A percentile compares a stretch with the other conserved stretches of the same genome.
Evolutionary conservation across 2,797 vertebrate genomes (phyloP).

Genomic region (Catamblyrhynchus diadema): DNA sequence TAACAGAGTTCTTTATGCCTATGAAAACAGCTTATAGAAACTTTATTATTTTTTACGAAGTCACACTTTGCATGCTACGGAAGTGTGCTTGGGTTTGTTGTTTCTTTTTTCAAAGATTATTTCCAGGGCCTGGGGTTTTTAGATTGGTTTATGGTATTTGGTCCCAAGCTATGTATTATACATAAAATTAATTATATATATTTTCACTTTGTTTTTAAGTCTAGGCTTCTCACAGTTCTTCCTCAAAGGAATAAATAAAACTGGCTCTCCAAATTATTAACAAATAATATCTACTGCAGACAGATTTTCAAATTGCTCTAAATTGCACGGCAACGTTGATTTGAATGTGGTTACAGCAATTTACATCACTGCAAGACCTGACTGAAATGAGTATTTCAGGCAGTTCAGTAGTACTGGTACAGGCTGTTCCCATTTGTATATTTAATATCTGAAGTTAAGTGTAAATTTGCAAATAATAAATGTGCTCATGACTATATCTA

Average conservation of each 20-base stretch:
- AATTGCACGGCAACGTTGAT: background rate
- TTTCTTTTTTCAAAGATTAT: background rate
- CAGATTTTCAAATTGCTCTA: background rate
- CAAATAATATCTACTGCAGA: background rate
- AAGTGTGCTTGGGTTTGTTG: background rate
- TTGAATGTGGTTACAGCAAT: background rate
- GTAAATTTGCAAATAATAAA: slow-evolving; percentile 47
- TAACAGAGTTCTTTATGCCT: background rate
- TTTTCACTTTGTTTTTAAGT: background rate
- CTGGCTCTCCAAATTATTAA: background rate
- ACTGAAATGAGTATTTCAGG: slow-evolving; percentile 10
- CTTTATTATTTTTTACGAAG: background rate
- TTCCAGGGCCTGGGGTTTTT: background rate
- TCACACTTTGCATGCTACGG: background rate
- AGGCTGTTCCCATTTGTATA: slow-evolving; percentile 18
- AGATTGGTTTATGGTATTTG: background rate
- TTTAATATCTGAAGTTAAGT: slow-evolving; percentile 9
- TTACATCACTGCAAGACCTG: background rate
- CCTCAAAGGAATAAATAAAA: slow-evolving; percentile 18
- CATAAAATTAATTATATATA: background rate
- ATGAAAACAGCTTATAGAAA: background rate
- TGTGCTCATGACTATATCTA: background rate
- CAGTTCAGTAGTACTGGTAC: background rate
- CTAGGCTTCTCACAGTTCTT: background rate
- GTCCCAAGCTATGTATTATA: background rate